Evolutionary conservation across 2,113 vertebrate genomes (phyloP).

Genomic region (Trematocara macrostoma): DNA sequence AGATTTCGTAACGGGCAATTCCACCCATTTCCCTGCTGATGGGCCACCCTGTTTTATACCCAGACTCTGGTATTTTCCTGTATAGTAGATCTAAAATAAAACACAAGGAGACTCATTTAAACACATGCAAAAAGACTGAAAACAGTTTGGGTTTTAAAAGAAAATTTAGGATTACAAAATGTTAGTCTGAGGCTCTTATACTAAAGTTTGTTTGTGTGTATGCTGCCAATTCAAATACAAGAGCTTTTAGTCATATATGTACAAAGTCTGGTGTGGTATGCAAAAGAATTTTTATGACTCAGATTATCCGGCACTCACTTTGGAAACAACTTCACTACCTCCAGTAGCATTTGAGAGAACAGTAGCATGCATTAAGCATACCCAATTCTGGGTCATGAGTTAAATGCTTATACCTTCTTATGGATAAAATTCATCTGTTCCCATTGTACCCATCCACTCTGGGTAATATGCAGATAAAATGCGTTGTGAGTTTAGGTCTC

Average conservation of each 20-base stretch:
- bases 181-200: neutral
- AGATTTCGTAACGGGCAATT: conserved; percentile 94
- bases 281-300: neutral
- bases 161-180: neutral
- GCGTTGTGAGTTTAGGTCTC: conserved; percentile 21
- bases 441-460: conserved; percentile 29
- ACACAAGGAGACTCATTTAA: neutral
- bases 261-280: neutral
- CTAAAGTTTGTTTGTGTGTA: neutral
- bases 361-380: neutral
- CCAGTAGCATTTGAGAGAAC: neutral
- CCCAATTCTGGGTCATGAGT: neutral
- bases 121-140: neutral
- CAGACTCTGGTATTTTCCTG: conserved; percentile 97
- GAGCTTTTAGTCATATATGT: neutral
- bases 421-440: conserved; percentile 7
- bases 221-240: neutral
- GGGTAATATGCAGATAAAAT: conserved; percentile 45
- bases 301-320: neutral
- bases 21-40: conserved; percentile 96
- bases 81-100: conserved; percentile 88
- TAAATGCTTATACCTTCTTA: neutral
- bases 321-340: neutral
- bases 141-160: neutral
- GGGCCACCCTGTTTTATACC: conserved; percentile 98